These are phyloP conservation scores for Pimephales promelas DNA, from an alignment of 2,113 vertebrate genomes.

Conservation along the genomic window DNA sequence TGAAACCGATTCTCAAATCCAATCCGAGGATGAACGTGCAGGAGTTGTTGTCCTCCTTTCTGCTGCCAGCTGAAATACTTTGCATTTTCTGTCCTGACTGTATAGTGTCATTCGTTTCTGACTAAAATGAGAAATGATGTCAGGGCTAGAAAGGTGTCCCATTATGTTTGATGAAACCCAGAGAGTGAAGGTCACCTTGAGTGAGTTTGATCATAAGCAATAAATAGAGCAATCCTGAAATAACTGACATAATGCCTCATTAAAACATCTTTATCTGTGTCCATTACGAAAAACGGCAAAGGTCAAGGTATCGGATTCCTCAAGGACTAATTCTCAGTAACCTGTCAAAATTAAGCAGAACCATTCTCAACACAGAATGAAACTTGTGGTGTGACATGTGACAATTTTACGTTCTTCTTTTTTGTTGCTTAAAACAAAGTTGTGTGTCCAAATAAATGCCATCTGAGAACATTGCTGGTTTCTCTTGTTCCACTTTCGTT, in stretches of 20 bases:
- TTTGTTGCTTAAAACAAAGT: background rate
- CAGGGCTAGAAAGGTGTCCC: slow-evolving; percentile 54
- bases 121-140: slow-evolving; percentile 64
- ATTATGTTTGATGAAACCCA: slow-evolving; percentile 51
- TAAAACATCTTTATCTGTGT: slow-evolving; percentile 24
- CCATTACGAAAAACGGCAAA: background rate
- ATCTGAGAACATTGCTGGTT: background rate
- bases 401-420: background rate
- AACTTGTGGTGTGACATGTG: background rate
- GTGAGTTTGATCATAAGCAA: slow-evolving; percentile 9
- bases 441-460: background rate
- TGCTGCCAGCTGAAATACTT: slow-evolving; percentile 3
- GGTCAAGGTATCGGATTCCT: background rate
- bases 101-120: slow-evolving; percentile 26
- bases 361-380: background rate
- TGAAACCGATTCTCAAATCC: slow-evolving; percentile 52
- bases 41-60: background rate
- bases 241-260: slow-evolving; percentile 24
- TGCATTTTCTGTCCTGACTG: background rate
- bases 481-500: background rate
- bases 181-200: slow-evolving; percentile 23
- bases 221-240: slow-evolving; percentile 24
- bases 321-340: background rate
- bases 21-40: slow-evolving; percentile 36
- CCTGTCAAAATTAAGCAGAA: background rate